Percentiles rank a stretch among this genome's conserved stretches.
phyloP scores from a whole-genome alignment of 2,113 vertebrate genomes.

The Okapia johnstoni region DNA sequence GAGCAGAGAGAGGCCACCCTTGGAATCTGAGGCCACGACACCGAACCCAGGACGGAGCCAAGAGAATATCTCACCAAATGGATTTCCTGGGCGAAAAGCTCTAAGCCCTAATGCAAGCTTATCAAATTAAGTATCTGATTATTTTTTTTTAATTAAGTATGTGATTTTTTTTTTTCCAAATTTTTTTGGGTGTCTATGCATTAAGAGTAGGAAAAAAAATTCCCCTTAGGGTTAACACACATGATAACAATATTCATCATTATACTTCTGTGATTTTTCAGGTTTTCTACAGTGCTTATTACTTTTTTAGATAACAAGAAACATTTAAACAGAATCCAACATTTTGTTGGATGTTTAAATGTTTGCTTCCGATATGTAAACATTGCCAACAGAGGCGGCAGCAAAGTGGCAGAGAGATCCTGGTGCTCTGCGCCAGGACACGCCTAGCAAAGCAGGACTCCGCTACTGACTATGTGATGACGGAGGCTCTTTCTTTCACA shows the following conservation, averaged over 20 bases:
- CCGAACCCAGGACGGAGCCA: accelerated
- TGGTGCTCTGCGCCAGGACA: not conserved
- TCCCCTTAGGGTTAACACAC: not conserved
- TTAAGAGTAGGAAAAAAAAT: not conserved
- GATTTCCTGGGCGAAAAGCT: not conserved
- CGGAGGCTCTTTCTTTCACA: constrained; percentile 93
- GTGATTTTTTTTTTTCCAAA: not conserved
- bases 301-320: not conserved
- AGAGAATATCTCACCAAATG: not conserved
- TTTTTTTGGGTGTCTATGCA: not conserved
- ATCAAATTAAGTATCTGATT: not conserved
- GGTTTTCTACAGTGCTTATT: not conserved
- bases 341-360: not conserved
- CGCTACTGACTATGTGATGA: constrained; percentile 92
- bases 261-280: not conserved
- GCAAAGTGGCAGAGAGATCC: not conserved
- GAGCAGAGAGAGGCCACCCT: not conserved
- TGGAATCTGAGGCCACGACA: accelerated
- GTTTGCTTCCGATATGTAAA: not conserved
- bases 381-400: not conserved
- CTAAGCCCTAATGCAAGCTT: not conserved
- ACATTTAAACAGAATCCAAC: not conserved
- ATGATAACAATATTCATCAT: not conserved
- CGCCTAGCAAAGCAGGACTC: not conserved
- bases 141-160: not conserved